These are phyloP conservation scores for Atlantisia rogersi DNA, from an alignment of 2,113 vertebrate genomes.

Conservation along the genomic window DNA sequence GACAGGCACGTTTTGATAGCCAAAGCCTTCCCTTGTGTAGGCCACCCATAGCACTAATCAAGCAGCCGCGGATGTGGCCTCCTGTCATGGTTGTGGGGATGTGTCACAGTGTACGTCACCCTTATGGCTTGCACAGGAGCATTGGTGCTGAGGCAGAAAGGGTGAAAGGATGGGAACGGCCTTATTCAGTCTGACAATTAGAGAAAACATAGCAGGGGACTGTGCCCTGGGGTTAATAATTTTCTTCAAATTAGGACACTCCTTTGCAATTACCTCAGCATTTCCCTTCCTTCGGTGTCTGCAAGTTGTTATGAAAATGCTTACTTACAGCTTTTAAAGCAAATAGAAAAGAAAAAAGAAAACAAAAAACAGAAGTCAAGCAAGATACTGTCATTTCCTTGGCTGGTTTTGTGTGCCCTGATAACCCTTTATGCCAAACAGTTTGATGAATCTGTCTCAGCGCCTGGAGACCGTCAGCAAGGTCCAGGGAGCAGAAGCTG, in stretches of 20 bases:
- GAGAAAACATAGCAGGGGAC: neutral
- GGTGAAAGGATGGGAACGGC: neutral
- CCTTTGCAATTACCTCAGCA: neutral
- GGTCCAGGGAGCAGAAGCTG: neutral
- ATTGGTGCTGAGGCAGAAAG: neutral
- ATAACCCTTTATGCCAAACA: neutral
- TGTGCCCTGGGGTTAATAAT: neutral
- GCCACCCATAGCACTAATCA: neutral
- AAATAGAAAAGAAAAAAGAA: neutral
- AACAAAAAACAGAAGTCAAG: neutral
- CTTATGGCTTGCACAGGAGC: neutral
- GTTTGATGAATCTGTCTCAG: neutral
- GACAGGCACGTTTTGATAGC: neutral
- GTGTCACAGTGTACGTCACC: neutral
- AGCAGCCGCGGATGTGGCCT: accelerated
- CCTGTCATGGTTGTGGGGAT: accelerated
- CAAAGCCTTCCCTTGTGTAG: neutral
- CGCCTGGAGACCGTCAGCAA: neutral
- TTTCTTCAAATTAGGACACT: neutral
- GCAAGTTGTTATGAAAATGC: neutral
- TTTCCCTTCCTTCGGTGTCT: neutral
- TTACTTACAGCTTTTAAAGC: neutral
- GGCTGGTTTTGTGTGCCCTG: neutral
- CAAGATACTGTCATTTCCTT: neutral
- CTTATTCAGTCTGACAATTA: neutral